Conservation (phyloP, 35 echinoderm and acorn worm species). For the Stichopus chloronotus region DNA sequence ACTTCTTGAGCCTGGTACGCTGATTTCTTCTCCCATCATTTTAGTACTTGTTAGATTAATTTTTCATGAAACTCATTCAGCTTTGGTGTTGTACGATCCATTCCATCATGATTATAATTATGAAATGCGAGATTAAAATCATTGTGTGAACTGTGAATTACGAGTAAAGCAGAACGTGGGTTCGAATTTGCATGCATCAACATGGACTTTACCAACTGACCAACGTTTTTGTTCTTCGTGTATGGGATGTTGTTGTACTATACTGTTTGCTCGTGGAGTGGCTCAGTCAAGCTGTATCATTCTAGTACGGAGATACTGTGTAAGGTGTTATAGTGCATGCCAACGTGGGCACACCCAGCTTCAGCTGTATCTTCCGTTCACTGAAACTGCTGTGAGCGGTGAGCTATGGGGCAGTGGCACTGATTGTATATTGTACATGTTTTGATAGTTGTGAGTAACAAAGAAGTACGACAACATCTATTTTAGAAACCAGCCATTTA, state of each 20-base stretch:
- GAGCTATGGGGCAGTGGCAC: constrained; percentile 30
- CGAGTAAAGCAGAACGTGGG: too few relatives aligned
- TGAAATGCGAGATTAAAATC: too few relatives aligned
- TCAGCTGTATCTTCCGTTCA: constrained; percentile 25
- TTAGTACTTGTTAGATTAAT: too few relatives aligned
- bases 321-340: background rate
- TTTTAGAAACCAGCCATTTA: too few relatives aligned
- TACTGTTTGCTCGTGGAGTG: constrained; percentile 1
- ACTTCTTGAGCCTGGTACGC: too few relatives aligned
- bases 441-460: background rate
- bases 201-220: background rate
- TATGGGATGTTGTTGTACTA: constrained; percentile 24
- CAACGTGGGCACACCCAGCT: background rate
- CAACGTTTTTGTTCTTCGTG: background rate
- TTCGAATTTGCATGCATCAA: too few relatives aligned
- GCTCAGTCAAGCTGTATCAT: constrained; percentile 16
- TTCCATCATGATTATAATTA: too few relatives aligned
- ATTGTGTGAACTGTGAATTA: too few relatives aligned
- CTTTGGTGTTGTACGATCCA: too few relatives aligned
- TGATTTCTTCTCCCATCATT: too few relatives aligned
- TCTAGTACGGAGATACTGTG: constrained; percentile 14
- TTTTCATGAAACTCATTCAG: too few relatives aligned
- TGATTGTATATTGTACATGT: background rate
- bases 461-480: constrained; percentile 17
- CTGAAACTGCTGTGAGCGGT: background rate